Evolutionary conservation across 2,888 invertebrate species (phyloP).

Genomic region (Drosophila kambysellisi): DNA sequence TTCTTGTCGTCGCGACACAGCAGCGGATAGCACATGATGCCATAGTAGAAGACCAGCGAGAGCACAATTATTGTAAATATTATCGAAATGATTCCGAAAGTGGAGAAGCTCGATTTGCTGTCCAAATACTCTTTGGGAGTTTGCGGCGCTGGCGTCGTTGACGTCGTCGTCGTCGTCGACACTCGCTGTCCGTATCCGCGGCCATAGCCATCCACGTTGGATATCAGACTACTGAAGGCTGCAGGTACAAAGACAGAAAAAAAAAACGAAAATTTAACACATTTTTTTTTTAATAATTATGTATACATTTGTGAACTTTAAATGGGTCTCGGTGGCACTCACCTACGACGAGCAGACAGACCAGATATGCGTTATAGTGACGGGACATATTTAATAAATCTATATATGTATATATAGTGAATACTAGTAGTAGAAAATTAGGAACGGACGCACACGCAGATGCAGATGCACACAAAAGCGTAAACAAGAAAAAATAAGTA

Average conservation of each 20-base stretch:
- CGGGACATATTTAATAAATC: conserved; percentile 57
- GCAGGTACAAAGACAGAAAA: conserved; percentile 30
- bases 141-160: conserved; percentile 68
- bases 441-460: conserved; percentile 57
- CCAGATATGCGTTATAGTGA: conserved; percentile 37
- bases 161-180: conserved; percentile 59
- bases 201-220: conserved; percentile 44
- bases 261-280: conserved; percentile 7
- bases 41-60: conserved; percentile 87
- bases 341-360: conserved; percentile 67
- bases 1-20: conserved; percentile 86
- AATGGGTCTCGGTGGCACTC: conserved; percentile 12
- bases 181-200: conserved; percentile 43
- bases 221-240: conserved; percentile 63
- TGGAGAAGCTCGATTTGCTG: conserved; percentile 86
- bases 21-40: conserved; percentile 89
- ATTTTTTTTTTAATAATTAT: background rate
- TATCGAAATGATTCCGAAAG: conserved; percentile 88
- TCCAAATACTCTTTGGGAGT: conserved; percentile 83
- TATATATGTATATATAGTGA: background rate
- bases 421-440: conserved; percentile 15
- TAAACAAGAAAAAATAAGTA: conserved; percentile 36
- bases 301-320: background rate
- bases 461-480: conserved; percentile 42
- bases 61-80: conserved; percentile 82